phyloP scores from a whole-genome alignment of 2,113 vertebrate species.

The Peromyscus maniculatus region DNA sequence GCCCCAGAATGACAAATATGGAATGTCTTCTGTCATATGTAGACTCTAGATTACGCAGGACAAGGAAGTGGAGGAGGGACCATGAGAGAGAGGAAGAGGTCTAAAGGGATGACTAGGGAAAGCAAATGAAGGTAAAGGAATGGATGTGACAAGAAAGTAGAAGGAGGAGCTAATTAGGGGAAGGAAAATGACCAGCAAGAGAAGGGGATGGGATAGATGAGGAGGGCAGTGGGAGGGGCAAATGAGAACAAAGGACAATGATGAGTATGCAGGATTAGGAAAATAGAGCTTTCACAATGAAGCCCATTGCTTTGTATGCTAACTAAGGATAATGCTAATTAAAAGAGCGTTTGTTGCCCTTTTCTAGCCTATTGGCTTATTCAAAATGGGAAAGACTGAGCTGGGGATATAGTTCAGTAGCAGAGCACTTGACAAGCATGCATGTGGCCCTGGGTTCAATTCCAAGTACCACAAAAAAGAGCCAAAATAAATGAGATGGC shows the following conservation, averaged over 20 bases:
- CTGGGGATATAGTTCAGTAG: not conserved
- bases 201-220: not conserved
- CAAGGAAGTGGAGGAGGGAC: not conserved
- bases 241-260: not conserved
- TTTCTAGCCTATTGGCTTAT: conserved; percentile 35
- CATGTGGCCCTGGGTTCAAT: not conserved
- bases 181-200: not conserved
- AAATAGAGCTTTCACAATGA: not conserved
- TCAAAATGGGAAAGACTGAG: not conserved
- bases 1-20: not conserved
- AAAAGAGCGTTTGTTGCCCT: not conserved
- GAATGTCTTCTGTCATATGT: not conserved
- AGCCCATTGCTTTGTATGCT: not conserved
- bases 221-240: not conserved
- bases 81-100: not conserved
- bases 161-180: not conserved
- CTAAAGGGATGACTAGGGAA: not conserved
- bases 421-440: not conserved
- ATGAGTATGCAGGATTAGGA: not conserved
- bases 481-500: not conserved
- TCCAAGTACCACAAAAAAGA: not conserved
- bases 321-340: not conserved
- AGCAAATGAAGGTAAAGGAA: not conserved
- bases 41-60: not conserved
- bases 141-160: not conserved